A percentile compares a stretch with the other conserved stretches of the same genome.
These are phyloP conservation scores for Limnephilus auricula DNA, from an alignment of 2,888 invertebrate genomes.

Conservation along the genomic window DNA sequence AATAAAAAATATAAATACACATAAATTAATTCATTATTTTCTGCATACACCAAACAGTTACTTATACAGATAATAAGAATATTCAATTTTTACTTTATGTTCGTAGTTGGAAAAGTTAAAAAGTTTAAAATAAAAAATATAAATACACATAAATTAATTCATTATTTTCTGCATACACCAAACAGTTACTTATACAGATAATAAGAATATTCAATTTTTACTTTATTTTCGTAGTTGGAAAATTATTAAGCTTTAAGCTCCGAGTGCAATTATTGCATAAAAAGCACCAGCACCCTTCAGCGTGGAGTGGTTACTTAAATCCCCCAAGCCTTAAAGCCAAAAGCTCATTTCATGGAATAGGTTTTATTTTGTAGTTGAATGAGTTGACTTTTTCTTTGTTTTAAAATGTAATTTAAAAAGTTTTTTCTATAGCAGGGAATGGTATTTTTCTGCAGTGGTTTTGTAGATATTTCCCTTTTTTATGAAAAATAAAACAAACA, in stretches of 20 bases:
- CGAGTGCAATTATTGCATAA: background rate
- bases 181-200: background rate
- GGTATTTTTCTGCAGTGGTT: background rate
- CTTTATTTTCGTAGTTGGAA: background rate
- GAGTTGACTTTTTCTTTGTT: background rate
- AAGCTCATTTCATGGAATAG: background rate
- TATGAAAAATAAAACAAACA: background rate
- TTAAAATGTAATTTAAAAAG: background rate
- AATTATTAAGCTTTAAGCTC: background rate
- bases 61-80: background rate
- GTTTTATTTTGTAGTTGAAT: slow-evolving; percentile 13
- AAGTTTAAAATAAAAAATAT: too few species aligned
- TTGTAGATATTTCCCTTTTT: background rate
- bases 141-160: background rate
- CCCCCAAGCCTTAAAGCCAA: background rate
- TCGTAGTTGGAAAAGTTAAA: too few species aligned
- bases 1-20: too few species aligned
- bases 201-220: background rate
- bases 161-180: background rate
- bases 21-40: background rate
- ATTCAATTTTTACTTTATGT: background rate
- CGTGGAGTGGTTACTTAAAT: background rate
- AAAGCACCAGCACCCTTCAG: background rate
- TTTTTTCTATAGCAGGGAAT: background rate
- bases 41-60: background rate